A percentile compares a stretch with the other conserved stretches of the same genome.
These are phyloP conservation scores for Agonum fuliginosum DNA, from an alignment of 2,888 invertebrate species.

Conservation along the genomic window DNA sequence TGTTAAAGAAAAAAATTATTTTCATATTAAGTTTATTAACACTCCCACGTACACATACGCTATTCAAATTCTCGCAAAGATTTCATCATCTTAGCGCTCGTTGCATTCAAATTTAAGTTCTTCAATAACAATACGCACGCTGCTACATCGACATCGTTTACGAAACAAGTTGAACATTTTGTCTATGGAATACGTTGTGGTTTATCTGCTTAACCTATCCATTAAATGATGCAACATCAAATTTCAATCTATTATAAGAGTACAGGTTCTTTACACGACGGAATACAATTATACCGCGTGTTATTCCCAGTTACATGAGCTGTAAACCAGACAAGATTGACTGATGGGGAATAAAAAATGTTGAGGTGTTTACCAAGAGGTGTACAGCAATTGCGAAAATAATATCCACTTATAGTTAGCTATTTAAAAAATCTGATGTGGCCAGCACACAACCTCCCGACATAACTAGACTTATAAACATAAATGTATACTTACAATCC, in stretches of 20 bases:
- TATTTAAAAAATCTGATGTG: too few species aligned
- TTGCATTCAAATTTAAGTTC: not conserved
- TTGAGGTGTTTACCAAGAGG: too few species aligned
- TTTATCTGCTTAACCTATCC: constrained; percentile 22
- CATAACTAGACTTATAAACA: too few species aligned
- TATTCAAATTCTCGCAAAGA: not conserved
- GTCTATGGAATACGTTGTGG: not conserved
- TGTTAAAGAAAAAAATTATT: too few species aligned
- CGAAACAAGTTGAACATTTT: not conserved
- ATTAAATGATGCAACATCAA: constrained; percentile 32
- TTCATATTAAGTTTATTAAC: not conserved
- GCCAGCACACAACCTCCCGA: too few species aligned
- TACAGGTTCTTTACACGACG: not conserved
- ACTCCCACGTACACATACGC: not conserved
- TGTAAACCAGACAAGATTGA: not conserved
- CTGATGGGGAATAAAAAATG: too few species aligned
- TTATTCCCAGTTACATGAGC: not conserved
- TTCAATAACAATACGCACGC: constrained; percentile 19
- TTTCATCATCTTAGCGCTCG: not conserved
- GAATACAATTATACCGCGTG: not conserved
- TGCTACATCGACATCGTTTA: not conserved
- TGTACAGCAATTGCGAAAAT: too few species aligned
- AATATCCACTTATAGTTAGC: too few species aligned
- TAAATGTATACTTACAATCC: too few species aligned
- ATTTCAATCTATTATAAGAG: constrained; percentile 24